Base-by-base conservation (phyloP, 2,888 invertebrate species). In the Embidobia sp. region DNA sequence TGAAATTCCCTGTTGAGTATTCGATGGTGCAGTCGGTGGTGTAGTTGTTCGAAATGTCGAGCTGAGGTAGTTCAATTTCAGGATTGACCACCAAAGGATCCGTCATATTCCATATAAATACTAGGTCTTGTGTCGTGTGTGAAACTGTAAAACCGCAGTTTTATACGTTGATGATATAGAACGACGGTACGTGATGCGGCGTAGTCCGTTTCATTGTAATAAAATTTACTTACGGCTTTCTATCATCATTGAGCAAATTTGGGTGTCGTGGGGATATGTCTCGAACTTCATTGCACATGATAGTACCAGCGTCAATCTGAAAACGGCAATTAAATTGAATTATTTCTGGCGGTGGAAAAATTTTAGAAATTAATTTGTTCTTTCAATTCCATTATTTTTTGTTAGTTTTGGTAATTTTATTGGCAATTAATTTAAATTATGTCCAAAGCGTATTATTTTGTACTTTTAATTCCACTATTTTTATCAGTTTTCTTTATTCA, bases 281-380 rank as follows among this genome's bases (percentile, higher is more conserved):
- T 97, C 96, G 83, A 97, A 96, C 90, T 97, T 96, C 97, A 97
- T 97, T 1, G 97, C 97, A 89, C 97, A 97, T 0, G 97, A 97
- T 22, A 98, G 90, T 0, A 97, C 97, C 81, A 98, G 88, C 0
- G 97, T 97, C 81, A 98, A 90, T 88, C 97, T 97, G 90, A 63
- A 91, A 91, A 72, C 44, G 1, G n/a, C n/a, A n/a, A n/a, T n/a
- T n/a, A n/a, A n/a, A n/a, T n/a, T n/a, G n/a, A n/a, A n/a, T n/a
- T n/a, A n/a, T n/a, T n/a, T n/a, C n/a, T n/a, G n/a, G n/a, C n/a
- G n/a, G n/a, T n/a, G n/a, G n/a, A n/a, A n/a, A n/a, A n/a, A n/a
- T n/a, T n/a, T n/a, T n/a, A n/a, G n/a, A n/a, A n/a, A n/a, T n/a
- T n/a, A n/a, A n/a, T n/a, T n/a, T n/a, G n/a, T n/a, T n/a, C n/a